Evolutionary conservation across 2,888 invertebrate species (phyloP).

Genomic region (Chrysotoxum bicinctum): DNA sequence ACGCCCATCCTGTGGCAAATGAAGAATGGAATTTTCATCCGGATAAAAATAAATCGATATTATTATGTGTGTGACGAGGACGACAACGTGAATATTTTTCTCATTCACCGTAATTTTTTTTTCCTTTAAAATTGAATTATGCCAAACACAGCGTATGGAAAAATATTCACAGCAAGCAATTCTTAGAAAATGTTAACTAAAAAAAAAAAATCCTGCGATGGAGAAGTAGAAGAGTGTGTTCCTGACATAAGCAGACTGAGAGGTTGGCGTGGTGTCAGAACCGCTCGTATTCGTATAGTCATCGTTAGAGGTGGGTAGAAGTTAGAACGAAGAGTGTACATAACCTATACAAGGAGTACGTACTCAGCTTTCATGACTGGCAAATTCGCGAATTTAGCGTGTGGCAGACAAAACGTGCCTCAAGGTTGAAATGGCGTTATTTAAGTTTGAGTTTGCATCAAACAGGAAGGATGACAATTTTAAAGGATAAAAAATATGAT

Average conservation of each 20-base stretch:
- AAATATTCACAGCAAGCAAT: slow-evolving; percentile 42
- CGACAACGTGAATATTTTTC: slow-evolving; percentile 43
- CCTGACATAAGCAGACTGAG: slow-evolving; percentile 45
- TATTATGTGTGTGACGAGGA: slow-evolving; percentile 13
- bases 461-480: slow-evolving; percentile 29
- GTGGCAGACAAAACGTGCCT: slow-evolving; percentile 44
- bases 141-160: slow-evolving; percentile 51
- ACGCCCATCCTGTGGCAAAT: slow-evolving; percentile 45
- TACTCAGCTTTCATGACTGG: slow-evolving; percentile 57
- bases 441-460: slow-evolving; percentile 24
- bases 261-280: slow-evolving; percentile 13
- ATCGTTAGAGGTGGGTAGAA: not conserved
- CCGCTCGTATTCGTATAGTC: not conserved
- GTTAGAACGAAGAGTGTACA: not conserved
- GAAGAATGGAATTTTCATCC: slow-evolving; percentile 56
- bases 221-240: slow-evolving; percentile 42
- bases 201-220: slow-evolving; percentile 17
- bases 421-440: slow-evolving; percentile 31
- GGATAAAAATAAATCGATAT: slow-evolving; percentile 60
- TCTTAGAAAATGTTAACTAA: slow-evolving; percentile 13
- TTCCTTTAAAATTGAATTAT: slow-evolving; percentile 64
- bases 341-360: not conserved
- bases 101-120: slow-evolving; percentile 4
- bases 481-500: not conserved
- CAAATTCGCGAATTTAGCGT: slow-evolving; percentile 43